Evolutionary conservation across 2,113 vertebrate genomes (phyloP), one percentile per base, ranked within the genome.

Genomic region (Muntiacus reevesi): DNA sequence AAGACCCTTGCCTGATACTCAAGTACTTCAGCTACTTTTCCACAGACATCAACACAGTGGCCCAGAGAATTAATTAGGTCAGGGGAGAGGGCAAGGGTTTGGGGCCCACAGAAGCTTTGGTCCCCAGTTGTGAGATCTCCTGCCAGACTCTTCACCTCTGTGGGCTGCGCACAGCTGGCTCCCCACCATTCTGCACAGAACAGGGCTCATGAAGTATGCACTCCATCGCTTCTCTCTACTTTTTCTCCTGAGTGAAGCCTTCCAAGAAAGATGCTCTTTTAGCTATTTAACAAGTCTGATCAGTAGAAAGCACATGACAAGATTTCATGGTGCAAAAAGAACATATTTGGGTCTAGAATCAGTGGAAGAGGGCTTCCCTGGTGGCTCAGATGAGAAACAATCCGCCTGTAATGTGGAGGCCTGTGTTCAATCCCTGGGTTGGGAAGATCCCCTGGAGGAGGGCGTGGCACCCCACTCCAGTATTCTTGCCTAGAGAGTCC

Each of bases 141-240:
- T 6, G 11, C 52, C 57, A 85, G 67, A 40, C 60, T 19, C 67
- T 25, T 54, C 14, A 19, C 30, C n/a, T 85, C 64, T 19, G 11
- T 8, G 3, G 50, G 8, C 3, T 17, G 25, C 15, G 1, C 15
- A 3, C 7, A n/a, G 36, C 27, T 17, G 1, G 13, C 2, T 15
- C 33, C 50, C 25, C 8, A 2, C 13, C 40, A 27, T 27, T 43
- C 17, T 16, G 25, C 16, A 60, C 2, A 13, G 89, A 43, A 91
- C 21, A n/a, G 74, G 50, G 33, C 47, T 79, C 55, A 14, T 30
- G 33, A 45, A n/a, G 36, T 2, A 3, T 19, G 47, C 1, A 7
- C 3, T 14, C 50, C 43, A 71, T 81, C 30, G 13, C 40, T 71
- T 71, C 57, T 89, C 87, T 83, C 30, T 21, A 60, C 45, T 45